phyloP scores from a whole-genome alignment of 2,888 invertebrate genomes.

The Lasius fuliginosus region DNA sequence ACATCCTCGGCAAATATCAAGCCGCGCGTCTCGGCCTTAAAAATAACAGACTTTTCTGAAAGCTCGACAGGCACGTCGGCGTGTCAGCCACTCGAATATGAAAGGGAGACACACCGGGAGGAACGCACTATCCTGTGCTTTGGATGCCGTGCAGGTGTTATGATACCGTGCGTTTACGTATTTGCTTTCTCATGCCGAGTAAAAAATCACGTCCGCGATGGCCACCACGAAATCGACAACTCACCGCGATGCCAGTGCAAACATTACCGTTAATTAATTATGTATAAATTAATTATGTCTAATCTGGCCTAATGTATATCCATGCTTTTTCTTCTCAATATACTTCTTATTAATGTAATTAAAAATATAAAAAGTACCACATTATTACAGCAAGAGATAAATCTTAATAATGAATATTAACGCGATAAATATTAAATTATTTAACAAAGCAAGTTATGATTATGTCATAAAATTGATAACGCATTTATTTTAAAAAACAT shows the following conservation, averaged over 20 bases:
- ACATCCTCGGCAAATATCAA: slow-evolving; percentile 79
- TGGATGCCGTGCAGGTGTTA: slow-evolving; percentile 64
- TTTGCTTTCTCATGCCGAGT: slow-evolving; percentile 71
- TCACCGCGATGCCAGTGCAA: slow-evolving; percentile 54
- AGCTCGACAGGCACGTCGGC: slow-evolving; percentile 69
- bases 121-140: slow-evolving; percentile 55
- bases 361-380: not conserved
- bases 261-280: slow-evolving; percentile 52
- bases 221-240: slow-evolving; percentile 64
- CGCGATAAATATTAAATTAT: slow-evolving; percentile 1
- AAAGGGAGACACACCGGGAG: slow-evolving; percentile 60
- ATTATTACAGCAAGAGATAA: not conserved
- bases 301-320: not conserved
- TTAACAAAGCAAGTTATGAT: not conserved
- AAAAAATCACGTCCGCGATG: slow-evolving; percentile 59
- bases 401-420: not conserved
- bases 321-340: not conserved
- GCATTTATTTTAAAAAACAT: not conserved
- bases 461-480: not conserved
- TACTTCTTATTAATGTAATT: not conserved
- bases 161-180: slow-evolving; percentile 71
- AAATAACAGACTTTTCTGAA: slow-evolving; percentile 77
- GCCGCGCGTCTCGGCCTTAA: slow-evolving; percentile 70
- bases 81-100: slow-evolving; percentile 71
- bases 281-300: slow-evolving; percentile 42